Percentiles rank a stretch among this genome's conserved stretches.
Evolutionary conservation across 2,113 vertebrate genomes (phyloP).

Genomic region (Ailuropoda melanoleuca): DNA sequence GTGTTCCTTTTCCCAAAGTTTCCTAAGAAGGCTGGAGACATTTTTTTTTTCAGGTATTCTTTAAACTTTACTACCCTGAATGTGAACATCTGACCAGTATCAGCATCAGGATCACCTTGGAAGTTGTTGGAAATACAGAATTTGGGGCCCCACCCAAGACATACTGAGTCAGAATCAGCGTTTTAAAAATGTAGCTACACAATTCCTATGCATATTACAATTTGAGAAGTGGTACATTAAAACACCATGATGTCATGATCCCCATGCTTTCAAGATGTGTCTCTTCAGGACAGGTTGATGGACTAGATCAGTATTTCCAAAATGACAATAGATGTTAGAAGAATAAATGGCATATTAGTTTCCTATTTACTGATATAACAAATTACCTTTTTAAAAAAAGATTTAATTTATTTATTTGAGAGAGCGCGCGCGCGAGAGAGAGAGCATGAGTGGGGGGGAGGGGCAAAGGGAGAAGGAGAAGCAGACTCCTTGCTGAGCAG

Average conservation of each 20-base stretch:
- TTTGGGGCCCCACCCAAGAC: neutral
- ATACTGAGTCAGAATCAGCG: neutral
- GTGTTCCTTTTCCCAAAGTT: neutral
- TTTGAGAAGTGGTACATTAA: neutral
- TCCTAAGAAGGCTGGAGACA: neutral
- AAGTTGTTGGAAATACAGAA: neutral
- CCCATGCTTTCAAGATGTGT: neutral
- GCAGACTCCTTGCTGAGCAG: no score
- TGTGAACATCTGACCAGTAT: neutral
- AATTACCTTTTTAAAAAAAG: neutral
- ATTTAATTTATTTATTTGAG: no score
- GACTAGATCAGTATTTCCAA: neutral
- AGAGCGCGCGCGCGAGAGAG: no score
- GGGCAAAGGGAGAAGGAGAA: no score
- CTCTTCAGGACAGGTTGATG: neutral
- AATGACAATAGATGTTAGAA: neutral
- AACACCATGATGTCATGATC: neutral
- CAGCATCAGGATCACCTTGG: no score
- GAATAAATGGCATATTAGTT: neutral
- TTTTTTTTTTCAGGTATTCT: neutral
- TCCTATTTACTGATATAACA: neutral
- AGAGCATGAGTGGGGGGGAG: no score
- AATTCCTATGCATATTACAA: no score
- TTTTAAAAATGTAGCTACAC: neutral
- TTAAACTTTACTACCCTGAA: neutral